Evolutionary conservation across 2,797 vertebrate genomes (phyloP).

Genomic region (Aulostomus chinensis): DNA sequence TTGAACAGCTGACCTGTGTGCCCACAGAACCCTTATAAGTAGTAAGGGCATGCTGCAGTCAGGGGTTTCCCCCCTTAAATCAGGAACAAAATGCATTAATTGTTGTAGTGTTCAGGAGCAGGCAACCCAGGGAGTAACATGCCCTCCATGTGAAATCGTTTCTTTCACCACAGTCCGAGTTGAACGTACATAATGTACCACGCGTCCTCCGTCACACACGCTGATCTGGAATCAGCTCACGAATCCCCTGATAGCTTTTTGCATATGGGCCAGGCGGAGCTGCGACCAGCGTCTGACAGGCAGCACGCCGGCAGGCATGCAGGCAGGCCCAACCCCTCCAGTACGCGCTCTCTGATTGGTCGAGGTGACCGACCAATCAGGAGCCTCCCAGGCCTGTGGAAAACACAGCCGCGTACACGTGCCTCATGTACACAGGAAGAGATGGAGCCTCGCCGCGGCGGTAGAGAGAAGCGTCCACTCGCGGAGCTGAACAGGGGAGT

Average conservation of each 20-base stretch:
- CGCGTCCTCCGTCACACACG: fast-evolving
- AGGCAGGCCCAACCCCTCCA: not conserved
- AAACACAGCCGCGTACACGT: slow-evolving; percentile 72
- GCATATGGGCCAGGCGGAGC: slow-evolving; percentile 9
- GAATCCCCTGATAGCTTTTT: not conserved
- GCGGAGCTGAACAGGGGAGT: no score
- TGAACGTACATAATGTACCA: slow-evolving; percentile 23
- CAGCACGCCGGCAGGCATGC: fast-evolving
- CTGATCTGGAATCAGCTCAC: slow-evolving; percentile 21
- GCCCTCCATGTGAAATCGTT: no score
- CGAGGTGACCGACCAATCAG: slow-evolving; percentile 60
- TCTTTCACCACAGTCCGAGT: no score
- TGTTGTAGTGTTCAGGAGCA: no score
- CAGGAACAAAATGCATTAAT: no score
- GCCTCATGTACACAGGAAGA: slow-evolving; percentile 44
- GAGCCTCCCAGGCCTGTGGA: slow-evolving; percentile 31
- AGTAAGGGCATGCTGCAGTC: no score
- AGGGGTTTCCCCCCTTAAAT: no score
- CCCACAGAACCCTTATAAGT: no score
- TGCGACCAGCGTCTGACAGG: slow-evolving; percentile 10
- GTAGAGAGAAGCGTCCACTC: no score
- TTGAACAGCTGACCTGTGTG: no score
- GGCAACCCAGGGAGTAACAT: no score
- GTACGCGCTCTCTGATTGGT: slow-evolving; percentile 56
- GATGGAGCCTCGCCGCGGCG: not conserved